phyloP scores from a whole-genome alignment of 2,888 invertebrate species.

The Mylabris sibirica region DNA sequence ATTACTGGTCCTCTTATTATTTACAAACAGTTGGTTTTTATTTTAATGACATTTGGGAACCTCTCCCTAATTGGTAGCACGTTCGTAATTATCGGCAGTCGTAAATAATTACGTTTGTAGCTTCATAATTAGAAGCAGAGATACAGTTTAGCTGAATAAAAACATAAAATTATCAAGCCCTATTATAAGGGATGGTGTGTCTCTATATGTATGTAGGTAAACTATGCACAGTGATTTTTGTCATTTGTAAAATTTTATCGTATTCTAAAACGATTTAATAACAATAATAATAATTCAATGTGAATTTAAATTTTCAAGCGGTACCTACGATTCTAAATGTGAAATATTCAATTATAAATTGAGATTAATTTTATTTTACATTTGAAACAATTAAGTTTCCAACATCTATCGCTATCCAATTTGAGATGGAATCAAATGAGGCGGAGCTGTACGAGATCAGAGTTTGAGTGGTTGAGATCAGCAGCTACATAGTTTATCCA shows the following conservation, averaged over 20 bases:
- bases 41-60: neutral
- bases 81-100: constrained; percentile 7
- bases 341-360: neutral
- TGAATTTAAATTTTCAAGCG: neutral
- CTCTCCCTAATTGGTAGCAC: neutral
- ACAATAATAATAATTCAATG: neutral
- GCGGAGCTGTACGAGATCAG: constrained; percentile 41
- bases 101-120: neutral
- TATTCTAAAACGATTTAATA: too few relatives aligned
- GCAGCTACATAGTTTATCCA: constrained; percentile 47
- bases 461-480: constrained; percentile 40
- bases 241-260: too few relatives aligned
- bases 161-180: too few relatives aligned
- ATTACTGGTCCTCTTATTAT: constrained; percentile 22
- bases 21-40: constrained; percentile 14
- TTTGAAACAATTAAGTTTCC: neutral
- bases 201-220: too few relatives aligned
- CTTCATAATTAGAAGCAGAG: neutral
- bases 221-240: too few relatives aligned
- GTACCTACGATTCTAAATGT: neutral
- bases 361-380: constrained; percentile 8
- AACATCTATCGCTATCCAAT: constrained; percentile 29
- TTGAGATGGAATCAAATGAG: constrained; percentile 35
- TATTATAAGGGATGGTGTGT: too few relatives aligned
- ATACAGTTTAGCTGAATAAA: neutral